Evolutionary conservation across 2,888 invertebrate genomes (phyloP), one percentile per base, ranked within the genome.

Genomic region (Hyles lineata): DNA sequence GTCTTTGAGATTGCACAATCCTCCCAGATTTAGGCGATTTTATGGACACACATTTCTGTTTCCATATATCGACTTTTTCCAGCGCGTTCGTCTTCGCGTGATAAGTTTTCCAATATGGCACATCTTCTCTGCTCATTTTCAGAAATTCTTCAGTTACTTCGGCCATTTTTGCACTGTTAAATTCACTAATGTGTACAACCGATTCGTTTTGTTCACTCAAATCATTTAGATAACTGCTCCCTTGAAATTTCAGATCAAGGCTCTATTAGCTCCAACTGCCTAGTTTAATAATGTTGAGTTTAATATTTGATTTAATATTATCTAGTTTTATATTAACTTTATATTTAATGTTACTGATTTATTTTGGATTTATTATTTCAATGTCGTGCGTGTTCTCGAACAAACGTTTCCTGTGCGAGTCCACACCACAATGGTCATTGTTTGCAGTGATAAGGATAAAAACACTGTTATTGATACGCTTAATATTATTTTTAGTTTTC

Each of bases 11-110:
- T 70, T 70, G 82, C 11, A 84, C 80, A 60, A 90, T 86, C 70
- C 88, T 82, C 11, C 90, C 91, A 0, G 92, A 89, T 80, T 91
- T 93, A 0, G 92, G 91, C 0, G 91, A 92, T n/a, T 87, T 74
- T n/a, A 92, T 88, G 0, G 90, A 87, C 0, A 91, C 90, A 0
- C 91, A 90, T 79, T 92, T 93, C 15, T 83, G 79, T 77, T 89
- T 92, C 90, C 91, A 92, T 0, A 77, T 82, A 1, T 89, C 86
- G 0, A 82, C 87, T 5, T 85, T 86, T 19, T 80, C 87, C 0
- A 79, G 73, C 0, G 87, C 83, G 58, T 77, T 77, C 0, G 84
- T 78, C 0, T 81, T 79, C 0, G 86, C 76, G 73, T 90, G 91
- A 76, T 86, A 88, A 83, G 0, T 85, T 23, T 76, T 88, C 1